phyloP scores from a whole-genome alignment of 2,888 invertebrate genomes.

The Eristalinus aeneus region DNA sequence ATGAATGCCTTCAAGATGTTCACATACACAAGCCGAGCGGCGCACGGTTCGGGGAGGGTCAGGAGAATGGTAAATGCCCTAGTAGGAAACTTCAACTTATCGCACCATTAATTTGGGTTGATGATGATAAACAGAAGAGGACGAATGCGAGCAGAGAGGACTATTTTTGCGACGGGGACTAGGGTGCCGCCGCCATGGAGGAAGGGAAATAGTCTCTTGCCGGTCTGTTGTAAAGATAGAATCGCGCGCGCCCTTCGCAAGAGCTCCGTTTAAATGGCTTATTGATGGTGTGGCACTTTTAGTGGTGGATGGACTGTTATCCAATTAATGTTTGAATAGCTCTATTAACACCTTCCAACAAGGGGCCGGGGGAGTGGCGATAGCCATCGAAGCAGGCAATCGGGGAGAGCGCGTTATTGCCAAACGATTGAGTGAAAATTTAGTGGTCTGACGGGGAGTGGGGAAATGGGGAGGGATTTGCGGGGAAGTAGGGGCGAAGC shows the following conservation, averaged over 20 bases:
- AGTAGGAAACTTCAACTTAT: constrained; percentile 54
- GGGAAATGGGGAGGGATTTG: not conserved
- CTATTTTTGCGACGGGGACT: not conserved
- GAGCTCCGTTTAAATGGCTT: constrained; percentile 35
- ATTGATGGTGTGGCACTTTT: constrained; percentile 16
- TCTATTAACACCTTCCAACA: constrained; percentile 27
- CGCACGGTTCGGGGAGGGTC: not conserved
- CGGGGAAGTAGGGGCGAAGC: not conserved
- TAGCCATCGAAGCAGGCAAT: not conserved
- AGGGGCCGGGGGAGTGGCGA: not conserved
- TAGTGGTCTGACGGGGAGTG: not conserved
- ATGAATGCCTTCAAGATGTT: not conserved
- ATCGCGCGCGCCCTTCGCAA: constrained; percentile 1
- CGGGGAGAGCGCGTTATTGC: not conserved
- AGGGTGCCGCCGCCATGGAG: not conserved
- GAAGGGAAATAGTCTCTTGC: not conserved
- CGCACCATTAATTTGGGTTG: constrained; percentile 59
- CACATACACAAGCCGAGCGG: not conserved
- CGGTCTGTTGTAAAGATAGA: not conserved
- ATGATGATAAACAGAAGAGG: constrained; percentile 47
- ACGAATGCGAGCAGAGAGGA: constrained; percentile 23
- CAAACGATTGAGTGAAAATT: not conserved
- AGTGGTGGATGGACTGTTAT: constrained; percentile 20
- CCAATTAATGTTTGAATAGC: constrained; percentile 31
- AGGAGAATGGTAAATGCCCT: constrained; percentile 34